These are phyloP conservation scores for Diploptera punctata DNA, from an alignment of 2,888 invertebrate genomes.

Conservation along the genomic window DNA sequence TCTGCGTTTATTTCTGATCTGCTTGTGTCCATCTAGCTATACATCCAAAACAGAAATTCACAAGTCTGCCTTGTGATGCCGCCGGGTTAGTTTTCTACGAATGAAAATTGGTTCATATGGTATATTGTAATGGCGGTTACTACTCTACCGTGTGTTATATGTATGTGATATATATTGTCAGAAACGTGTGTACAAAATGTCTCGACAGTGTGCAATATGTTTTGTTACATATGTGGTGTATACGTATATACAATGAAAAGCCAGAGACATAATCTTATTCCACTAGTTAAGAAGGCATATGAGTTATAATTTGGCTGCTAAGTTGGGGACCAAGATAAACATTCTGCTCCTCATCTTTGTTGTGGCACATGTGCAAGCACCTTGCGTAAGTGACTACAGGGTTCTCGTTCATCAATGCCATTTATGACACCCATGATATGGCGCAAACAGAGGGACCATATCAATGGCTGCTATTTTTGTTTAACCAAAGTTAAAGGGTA, in stretches of 20 bases:
- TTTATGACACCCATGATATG: constrained; percentile 1
- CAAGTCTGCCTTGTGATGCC: neutral
- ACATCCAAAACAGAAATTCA: no score
- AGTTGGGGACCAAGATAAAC: constrained; percentile 4
- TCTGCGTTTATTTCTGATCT: no score
- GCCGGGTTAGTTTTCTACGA: neutral
- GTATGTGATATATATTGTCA: no score
- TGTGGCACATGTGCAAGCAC: neutral
- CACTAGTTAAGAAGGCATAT: no score
- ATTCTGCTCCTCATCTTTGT: constrained; percentile 7
- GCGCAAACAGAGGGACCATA: neutral
- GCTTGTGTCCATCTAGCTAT: no score
- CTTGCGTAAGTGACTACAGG: constrained; percentile 2
- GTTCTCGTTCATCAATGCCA: constrained; percentile 2
- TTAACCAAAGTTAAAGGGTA: neutral
- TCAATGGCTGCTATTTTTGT: neutral
- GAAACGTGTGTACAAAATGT: neutral
- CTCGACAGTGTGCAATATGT: constrained; percentile 2
- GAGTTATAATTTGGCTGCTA: neutral
- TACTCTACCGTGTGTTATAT: no score
- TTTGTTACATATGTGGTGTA: no score
- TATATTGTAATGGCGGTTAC: no score
- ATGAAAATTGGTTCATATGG: neutral
- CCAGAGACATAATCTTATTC: neutral
- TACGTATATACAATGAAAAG: no score